Evolutionary conservation across 2,797 vertebrate species (phyloP).

Genomic region (Nyctibius grandis): DNA sequence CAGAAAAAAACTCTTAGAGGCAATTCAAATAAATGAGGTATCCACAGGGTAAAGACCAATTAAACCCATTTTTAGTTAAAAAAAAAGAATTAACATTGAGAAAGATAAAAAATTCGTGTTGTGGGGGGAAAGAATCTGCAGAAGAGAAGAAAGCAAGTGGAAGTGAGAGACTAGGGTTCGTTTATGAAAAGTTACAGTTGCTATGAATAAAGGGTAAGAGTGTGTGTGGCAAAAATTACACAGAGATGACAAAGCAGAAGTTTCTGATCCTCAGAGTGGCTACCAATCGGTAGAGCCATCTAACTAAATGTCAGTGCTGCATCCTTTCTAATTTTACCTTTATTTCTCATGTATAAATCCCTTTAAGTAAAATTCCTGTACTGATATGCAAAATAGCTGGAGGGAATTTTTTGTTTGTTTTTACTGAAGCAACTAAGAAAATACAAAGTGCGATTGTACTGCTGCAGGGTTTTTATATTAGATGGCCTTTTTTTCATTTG

Average conservation of each 20-base stretch:
- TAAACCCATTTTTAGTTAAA: not conserved
- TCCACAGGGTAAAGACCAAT: not conserved
- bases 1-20: not conserved
- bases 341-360: not conserved
- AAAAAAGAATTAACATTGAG: not conserved
- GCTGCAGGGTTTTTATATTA: not conserved
- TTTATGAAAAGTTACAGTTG: not conserved
- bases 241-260: not conserved
- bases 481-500: not conserved
- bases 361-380: not conserved
- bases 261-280: not conserved
- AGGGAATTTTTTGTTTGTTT: not conserved
- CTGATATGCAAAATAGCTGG: not conserved
- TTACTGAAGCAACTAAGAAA: not conserved
- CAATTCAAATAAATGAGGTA: not conserved
- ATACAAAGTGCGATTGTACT: not conserved
- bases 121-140: rapidly evolving
- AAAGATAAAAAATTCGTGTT: not conserved
- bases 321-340: not conserved
- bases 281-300: rapidly evolving
- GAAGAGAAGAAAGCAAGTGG: not conserved
- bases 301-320: not conserved
- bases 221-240: not conserved
- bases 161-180: not conserved
- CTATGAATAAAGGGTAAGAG: not conserved